phyloP scores from a whole-genome alignment of 2,888 invertebrate species.

The Drosophila anceps region DNA sequence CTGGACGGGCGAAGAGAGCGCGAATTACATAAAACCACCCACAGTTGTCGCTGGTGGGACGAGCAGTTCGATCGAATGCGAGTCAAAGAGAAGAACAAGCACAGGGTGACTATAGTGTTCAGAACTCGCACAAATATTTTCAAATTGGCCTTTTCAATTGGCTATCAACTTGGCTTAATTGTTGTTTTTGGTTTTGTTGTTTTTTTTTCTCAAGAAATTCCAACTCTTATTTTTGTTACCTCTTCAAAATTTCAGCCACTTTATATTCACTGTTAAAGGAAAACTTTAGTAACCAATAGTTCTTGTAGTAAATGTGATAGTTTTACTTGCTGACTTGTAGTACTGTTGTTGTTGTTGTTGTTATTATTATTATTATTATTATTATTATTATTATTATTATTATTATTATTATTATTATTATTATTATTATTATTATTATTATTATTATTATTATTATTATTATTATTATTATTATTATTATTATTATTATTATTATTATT shows the following conservation, averaged over 20 bases:
- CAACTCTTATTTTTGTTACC: neutral
- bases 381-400: constrained; percentile 40
- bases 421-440: constrained; percentile 41
- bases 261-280: neutral
- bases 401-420: constrained; percentile 34
- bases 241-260: constrained; percentile 10
- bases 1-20: constrained; percentile 63
- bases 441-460: constrained; percentile 37
- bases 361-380: too few species aligned
- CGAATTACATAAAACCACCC: constrained; percentile 47
- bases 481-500: constrained; percentile 37
- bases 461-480: constrained; percentile 40
- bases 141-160: constrained; percentile 57
- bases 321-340: constrained; percentile 10
- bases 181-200: constrained; percentile 3
- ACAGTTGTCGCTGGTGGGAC: constrained; percentile 43
- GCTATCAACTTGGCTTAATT: neutral
- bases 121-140: constrained; percentile 56
- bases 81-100: constrained; percentile 55
- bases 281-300: neutral
- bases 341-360: constrained; percentile 11
- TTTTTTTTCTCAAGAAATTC: neutral
- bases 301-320: neutral
- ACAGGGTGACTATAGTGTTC: constrained; percentile 68
- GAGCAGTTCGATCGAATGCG: constrained; percentile 58